Evolutionary conservation across 1,140 invertebrate genomes (phyloP).

Genomic region (Anastrepha ludens): DNA sequence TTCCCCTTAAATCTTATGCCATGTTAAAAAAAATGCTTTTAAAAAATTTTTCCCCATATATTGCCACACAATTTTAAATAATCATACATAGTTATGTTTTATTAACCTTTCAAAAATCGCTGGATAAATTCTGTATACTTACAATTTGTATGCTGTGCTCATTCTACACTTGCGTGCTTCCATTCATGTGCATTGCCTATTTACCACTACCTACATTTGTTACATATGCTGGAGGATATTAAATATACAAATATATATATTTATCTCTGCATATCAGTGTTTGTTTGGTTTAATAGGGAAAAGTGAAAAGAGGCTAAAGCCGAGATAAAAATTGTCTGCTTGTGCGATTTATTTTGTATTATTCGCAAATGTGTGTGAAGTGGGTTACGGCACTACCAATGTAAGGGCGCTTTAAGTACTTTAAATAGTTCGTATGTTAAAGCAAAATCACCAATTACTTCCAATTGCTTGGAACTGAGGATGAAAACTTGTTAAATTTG

Average conservation of each 20-base stretch:
- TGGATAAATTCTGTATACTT: neutral
- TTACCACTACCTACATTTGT: too few relatives aligned
- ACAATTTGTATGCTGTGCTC: neutral
- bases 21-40: neutral
- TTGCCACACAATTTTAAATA: neutral
- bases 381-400: too few relatives aligned
- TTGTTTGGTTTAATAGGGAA: neutral
- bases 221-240: too few relatives aligned
- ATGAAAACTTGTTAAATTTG: too few relatives aligned
- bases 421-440: too few relatives aligned
- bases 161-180: neutral
- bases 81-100: neutral
- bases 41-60: too few relatives aligned
- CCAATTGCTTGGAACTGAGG: too few relatives aligned
- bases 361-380: neutral
- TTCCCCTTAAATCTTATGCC: neutral
- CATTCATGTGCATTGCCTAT: neutral
- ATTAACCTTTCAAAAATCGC: constrained; percentile 7
- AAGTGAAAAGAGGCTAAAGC: neutral
- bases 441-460: too few relatives aligned
- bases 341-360: neutral
- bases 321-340: constrained; percentile 36
- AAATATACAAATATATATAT: too few relatives aligned
- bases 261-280: constrained; percentile 8
- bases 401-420: too few relatives aligned